Evolutionary conservation across 2,797 vertebrate genomes (phyloP).

Genomic region (Merluccius polli): DNA sequence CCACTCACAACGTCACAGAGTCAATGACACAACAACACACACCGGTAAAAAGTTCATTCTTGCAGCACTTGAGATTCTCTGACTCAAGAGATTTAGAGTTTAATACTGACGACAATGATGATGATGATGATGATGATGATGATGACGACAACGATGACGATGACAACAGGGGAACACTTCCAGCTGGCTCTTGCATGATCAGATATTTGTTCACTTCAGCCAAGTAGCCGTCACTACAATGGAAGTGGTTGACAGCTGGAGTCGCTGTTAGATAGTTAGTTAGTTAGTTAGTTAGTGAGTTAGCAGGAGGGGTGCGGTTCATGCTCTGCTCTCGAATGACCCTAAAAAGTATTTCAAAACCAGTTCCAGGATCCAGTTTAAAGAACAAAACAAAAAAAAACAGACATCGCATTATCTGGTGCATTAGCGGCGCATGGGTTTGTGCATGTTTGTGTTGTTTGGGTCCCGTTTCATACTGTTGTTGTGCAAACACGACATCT

Average conservation of each 20-base stretch:
- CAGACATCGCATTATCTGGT: no score
- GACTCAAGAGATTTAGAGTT: constrained; percentile 45
- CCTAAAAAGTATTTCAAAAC: not conserved
- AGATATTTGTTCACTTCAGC: not conserved
- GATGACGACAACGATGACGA: not conserved
- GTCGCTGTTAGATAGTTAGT: no score
- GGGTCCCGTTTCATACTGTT: not conserved
- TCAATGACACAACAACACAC: constrained; percentile 17
- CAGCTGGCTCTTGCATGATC: not conserved
- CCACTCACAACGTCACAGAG: constrained; percentile 31
- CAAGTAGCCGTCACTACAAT: not conserved
- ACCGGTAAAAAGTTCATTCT: constrained; percentile 44
- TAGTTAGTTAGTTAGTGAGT: no score
- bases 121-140: not conserved
- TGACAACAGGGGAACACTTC: not conserved
- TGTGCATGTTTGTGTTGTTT: constrained; percentile 23
- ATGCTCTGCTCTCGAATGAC: not conserved
- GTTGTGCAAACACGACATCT: not conserved
- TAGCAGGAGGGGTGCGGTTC: not conserved
- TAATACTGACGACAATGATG: not conserved
- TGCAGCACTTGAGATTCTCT: constrained; percentile 37
- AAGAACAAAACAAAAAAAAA: not conserved
- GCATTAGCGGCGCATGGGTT: constrained; percentile 10
- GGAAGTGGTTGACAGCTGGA: not conserved
- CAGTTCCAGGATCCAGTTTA: not conserved